Percentiles rank a stretch among this genome's conserved stretches.
These are phyloP conservation scores for Anhinga anhinga DNA, from an alignment of 2,113 vertebrate genomes.

Conservation along the genomic window DNA sequence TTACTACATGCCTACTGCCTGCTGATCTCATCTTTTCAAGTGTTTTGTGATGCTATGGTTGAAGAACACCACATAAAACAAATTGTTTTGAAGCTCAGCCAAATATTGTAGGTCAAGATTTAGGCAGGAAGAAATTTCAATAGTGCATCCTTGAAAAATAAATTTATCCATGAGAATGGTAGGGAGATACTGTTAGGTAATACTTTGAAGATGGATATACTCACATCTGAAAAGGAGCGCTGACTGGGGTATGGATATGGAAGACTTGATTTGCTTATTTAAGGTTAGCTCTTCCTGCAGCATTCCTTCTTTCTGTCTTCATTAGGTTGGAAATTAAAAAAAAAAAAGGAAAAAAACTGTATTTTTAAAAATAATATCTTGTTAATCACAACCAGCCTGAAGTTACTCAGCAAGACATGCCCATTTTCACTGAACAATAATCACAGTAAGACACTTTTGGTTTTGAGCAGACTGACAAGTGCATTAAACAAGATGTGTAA, in stretches of 20 bases:
- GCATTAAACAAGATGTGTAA: not conserved
- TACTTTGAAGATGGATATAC: not conserved
- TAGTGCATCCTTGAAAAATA: constrained; percentile 14
- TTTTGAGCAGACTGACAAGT: not conserved
- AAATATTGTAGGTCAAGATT: constrained; percentile 34
- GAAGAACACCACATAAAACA: constrained; percentile 52
- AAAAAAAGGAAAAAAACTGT: not conserved
- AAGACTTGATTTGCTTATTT: not conserved
- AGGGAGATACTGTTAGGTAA: not conserved
- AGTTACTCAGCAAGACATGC: not conserved
- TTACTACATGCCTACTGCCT: constrained; percentile 25
- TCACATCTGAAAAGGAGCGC: not conserved
- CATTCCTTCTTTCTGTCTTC: not conserved
- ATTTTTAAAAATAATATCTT: not conserved
- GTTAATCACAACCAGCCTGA: not conserved
- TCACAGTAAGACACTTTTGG: not conserved
- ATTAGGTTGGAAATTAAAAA: not conserved
- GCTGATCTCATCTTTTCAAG: constrained; percentile 44
- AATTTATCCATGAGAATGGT: not conserved
- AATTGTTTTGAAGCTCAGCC: constrained; percentile 58
- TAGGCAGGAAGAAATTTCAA: not conserved
- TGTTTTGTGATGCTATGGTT: constrained; percentile 32
- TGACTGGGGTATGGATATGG: not conserved
- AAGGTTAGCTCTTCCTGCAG: not conserved
- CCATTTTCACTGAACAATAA: not conserved